phyloP scores from a whole-genome alignment of 2,888 invertebrate species.

The Podotricha telesiphe region DNA sequence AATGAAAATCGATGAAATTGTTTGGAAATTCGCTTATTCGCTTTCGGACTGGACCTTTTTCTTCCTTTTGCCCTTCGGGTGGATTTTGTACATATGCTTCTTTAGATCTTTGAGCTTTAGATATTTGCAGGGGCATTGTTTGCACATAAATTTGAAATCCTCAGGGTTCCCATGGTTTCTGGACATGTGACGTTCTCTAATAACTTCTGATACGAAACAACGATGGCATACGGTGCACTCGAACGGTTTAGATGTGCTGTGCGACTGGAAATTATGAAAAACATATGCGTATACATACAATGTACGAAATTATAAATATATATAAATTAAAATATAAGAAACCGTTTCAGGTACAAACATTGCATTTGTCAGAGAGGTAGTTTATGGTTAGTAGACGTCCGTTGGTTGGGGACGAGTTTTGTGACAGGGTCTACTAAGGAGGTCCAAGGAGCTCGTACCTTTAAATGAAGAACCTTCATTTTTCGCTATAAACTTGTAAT shows the following conservation, averaged over 20 bases:
- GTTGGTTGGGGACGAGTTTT: too few species aligned
- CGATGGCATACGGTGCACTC: conserved; percentile 65
- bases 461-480: too few species aligned
- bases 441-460: too few species aligned
- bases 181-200: conserved; percentile 62
- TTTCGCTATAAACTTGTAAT: too few species aligned
- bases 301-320: too few species aligned
- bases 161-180: conserved; percentile 64
- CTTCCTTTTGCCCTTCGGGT: conserved; percentile 60
- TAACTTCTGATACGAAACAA: conserved; percentile 64
- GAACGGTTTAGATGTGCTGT: conserved; percentile 66
- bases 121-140: conserved; percentile 64
- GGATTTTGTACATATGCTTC: conserved; percentile 68
- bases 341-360: too few species aligned
- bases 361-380: too few species aligned
- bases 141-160: conserved; percentile 62
- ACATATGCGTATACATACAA: too few species aligned
- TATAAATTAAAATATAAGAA: too few species aligned
- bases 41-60: conserved; percentile 44
- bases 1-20: not conserved
- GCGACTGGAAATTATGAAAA: conserved; percentile 57
- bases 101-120: conserved; percentile 64
- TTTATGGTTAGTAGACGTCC: too few species aligned
- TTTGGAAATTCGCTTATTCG: conserved; percentile 16
- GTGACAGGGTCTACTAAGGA: too few species aligned